phyloP scores from a whole-genome alignment of 2,888 invertebrate species.

The Geotrupes spiniger region DNA sequence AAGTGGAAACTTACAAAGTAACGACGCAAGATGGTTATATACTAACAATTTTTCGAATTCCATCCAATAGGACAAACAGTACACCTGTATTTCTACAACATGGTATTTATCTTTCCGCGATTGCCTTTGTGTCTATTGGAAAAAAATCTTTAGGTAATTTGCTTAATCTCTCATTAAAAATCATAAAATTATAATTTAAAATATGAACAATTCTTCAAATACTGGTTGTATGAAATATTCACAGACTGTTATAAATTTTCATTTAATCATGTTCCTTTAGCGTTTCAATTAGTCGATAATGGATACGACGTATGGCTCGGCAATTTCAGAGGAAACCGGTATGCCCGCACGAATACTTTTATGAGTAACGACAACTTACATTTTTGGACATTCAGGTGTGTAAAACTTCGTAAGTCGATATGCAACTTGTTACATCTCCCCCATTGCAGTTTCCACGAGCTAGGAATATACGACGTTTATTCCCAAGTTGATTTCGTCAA shows the following conservation, averaged over 20 bases:
- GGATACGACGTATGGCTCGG: slow-evolving; percentile 55
- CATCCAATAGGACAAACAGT: slow-evolving; percentile 32
- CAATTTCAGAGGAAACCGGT: slow-evolving; percentile 39
- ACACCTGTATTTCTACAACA: slow-evolving; percentile 43
- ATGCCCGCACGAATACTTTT: slow-evolving; percentile 30
- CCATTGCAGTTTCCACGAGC: slow-evolving; percentile 26
- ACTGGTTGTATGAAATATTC: background rate
- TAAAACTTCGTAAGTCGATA: too few species aligned
- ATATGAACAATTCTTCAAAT: background rate
- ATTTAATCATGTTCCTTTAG: slow-evolving; percentile 23
- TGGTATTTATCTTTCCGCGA: slow-evolving; percentile 41
- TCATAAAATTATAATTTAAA: background rate
- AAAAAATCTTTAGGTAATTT: slow-evolving; percentile 40
- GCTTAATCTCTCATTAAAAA: slow-evolving; percentile 9
- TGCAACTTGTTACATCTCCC: background rate
- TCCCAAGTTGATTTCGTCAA: slow-evolving; percentile 24
- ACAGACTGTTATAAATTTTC: too few species aligned
- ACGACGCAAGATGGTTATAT: slow-evolving; percentile 50
- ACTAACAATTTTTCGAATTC: slow-evolving; percentile 45
- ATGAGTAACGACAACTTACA: slow-evolving; percentile 22
- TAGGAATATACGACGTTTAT: slow-evolving; percentile 26
- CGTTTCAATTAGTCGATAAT: slow-evolving; percentile 49
- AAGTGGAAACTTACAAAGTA: slow-evolving; percentile 44
- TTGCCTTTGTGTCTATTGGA: slow-evolving; percentile 41
- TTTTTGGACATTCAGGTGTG: slow-evolving; percentile 32